phyloP scores from a whole-genome alignment of 2,113 vertebrate genomes.

The Brachyhypopomus gauderio region DNA sequence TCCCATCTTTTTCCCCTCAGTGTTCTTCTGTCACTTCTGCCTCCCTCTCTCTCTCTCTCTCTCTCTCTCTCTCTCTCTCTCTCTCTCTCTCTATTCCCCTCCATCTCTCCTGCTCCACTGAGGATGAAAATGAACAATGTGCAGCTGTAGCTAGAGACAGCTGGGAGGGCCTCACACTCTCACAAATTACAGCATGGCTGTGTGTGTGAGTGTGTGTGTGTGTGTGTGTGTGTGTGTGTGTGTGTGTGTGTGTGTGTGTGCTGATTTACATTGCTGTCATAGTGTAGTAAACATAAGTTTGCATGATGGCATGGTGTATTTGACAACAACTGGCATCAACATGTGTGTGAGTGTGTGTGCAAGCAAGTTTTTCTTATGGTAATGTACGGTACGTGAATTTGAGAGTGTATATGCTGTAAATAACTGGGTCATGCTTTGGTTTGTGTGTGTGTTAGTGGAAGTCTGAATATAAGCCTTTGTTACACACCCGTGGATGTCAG shows the following conservation, averaged over 20 bases:
- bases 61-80: slow-evolving; percentile 18
- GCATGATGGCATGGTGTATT: too few species aligned
- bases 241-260: too few species aligned
- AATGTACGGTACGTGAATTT: slow-evolving; percentile 21
- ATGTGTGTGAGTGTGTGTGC: background rate
- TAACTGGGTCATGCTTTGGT: slow-evolving; percentile 4
- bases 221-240: too few species aligned
- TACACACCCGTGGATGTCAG: slow-evolving; percentile 7
- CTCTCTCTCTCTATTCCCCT: slow-evolving; percentile 1
- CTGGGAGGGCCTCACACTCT: slow-evolving; percentile 45
- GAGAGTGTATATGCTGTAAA: slow-evolving; percentile 20
- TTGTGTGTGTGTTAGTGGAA: slow-evolving; percentile 7
- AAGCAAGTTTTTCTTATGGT: background rate
- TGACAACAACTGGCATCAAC: background rate
- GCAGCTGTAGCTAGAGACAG: slow-evolving; percentile 54
- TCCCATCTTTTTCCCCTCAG: slow-evolving; percentile 33
- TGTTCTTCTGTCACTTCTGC: slow-evolving; percentile 12
- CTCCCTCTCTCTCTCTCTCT: background rate
- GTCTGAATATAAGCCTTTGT: slow-evolving; percentile 23
- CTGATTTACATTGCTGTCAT: too few species aligned
- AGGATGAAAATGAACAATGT: slow-evolving; percentile 52
- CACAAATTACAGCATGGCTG: slow-evolving; percentile 41
- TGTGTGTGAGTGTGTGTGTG: slow-evolving; percentile 27
- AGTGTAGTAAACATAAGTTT: too few species aligned
- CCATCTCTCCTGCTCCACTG: slow-evolving; percentile 13